phyloP scores from a whole-genome alignment of 2,113 vertebrate genomes.

The Nicator chloris region DNA sequence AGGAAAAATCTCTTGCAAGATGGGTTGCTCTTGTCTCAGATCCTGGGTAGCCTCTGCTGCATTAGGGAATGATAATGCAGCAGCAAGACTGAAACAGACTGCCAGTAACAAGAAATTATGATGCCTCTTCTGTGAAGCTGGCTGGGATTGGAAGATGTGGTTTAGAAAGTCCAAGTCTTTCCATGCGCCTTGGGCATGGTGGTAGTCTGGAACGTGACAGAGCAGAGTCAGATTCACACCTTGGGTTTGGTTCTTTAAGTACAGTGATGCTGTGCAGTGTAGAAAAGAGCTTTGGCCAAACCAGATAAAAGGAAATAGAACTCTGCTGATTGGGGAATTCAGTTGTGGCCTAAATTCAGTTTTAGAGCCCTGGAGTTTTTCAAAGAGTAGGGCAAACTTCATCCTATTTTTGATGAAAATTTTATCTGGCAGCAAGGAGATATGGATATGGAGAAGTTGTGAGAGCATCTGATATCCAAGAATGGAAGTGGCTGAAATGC shows the following conservation, averaged over 20 bases:
- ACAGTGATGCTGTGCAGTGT: not conserved
- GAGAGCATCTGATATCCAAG: not conserved
- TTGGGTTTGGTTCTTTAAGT: not conserved
- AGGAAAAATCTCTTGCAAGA: not conserved
- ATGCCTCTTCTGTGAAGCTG: not conserved
- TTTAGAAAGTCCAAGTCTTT: not conserved
- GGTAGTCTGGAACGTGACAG: not conserved
- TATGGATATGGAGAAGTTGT: not conserved
- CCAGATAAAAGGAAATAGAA: not conserved
- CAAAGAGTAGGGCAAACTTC: not conserved
- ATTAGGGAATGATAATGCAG: not conserved
- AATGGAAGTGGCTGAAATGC: conserved; percentile 20
- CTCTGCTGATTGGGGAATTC: not conserved
- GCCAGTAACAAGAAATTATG: not conserved
- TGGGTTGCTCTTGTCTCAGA: not conserved
- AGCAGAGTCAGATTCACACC: not conserved
- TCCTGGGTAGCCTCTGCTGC: not conserved
- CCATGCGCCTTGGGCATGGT: not conserved
- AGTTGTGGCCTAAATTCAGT: not conserved
- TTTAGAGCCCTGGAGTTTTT: not conserved
- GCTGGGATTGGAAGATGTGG: not conserved
- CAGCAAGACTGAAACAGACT: not conserved
- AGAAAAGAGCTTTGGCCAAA: not conserved
- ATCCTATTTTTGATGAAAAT: not conserved
- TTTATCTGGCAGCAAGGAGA: not conserved